These are phyloP conservation scores for Melozone crissalis DNA, from an alignment of 2,113 vertebrate species.

Conservation along the genomic window DNA sequence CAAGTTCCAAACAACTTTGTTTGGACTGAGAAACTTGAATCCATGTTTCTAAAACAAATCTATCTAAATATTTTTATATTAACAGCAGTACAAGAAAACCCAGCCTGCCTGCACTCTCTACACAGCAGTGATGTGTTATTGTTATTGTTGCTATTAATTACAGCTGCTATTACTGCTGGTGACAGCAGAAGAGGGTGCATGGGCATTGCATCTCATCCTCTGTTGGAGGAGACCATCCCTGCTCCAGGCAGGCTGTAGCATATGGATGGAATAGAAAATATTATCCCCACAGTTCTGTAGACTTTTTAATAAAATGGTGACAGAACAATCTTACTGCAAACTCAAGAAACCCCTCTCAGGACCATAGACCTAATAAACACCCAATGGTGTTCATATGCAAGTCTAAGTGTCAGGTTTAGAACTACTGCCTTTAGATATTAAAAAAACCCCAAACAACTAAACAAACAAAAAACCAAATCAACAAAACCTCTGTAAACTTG, in stretches of 20 bases:
- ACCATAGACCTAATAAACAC: neutral
- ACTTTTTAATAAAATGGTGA: neutral
- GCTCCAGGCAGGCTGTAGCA: neutral
- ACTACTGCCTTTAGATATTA: neutral
- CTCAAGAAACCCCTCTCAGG: fast-evolving
- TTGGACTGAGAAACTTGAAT: conserved; percentile 20
- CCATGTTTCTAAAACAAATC: conserved; percentile 35
- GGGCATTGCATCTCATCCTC: neutral
- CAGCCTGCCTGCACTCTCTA: neutral
- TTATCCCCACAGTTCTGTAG: neutral
- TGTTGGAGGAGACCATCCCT: neutral
- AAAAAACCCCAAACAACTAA: neutral
- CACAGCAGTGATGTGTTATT: neutral
- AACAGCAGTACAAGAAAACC: neutral
- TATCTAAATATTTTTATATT: conserved; percentile 32
- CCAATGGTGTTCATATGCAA: fast-evolving
- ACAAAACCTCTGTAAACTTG: neutral
- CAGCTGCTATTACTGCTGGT: neutral
- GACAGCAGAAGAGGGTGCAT: neutral
- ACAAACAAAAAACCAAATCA: neutral
- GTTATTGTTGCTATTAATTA: neutral
- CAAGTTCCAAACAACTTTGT: neutral
- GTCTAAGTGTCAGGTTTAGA: neutral
- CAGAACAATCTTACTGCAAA: neutral
- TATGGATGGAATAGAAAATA: neutral